phyloP scores from a whole-genome alignment of 2,113 vertebrate genomes.

The Clinocottus analis region DNA sequence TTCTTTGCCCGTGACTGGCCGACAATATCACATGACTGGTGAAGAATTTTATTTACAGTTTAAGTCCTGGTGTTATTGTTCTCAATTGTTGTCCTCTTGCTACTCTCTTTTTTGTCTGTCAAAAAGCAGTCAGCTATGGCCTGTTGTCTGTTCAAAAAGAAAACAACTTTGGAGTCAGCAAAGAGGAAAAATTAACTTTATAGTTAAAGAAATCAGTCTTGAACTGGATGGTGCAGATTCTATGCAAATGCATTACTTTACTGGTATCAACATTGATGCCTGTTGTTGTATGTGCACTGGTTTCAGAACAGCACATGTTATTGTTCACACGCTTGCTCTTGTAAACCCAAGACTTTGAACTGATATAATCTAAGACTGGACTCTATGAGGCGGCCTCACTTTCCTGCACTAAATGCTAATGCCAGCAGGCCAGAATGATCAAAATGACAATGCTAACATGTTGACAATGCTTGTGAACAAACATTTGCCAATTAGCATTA shows the following conservation, averaged over 20 bases:
- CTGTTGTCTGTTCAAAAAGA: constrained; percentile 29
- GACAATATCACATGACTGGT: neutral
- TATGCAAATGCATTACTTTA: neutral
- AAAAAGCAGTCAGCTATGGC: neutral
- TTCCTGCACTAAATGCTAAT: neutral
- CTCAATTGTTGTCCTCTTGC: neutral
- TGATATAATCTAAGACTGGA: neutral
- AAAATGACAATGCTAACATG: neutral
- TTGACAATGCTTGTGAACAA: neutral
- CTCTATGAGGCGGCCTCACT: neutral
- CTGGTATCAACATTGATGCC: neutral
- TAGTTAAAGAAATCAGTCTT: neutral
- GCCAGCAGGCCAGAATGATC: neutral
- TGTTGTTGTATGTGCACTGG: neutral
- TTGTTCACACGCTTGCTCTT: neutral
- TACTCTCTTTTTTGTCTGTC: constrained; percentile 3
- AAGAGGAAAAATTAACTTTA: constrained; percentile 1
- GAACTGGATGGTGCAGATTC: neutral
- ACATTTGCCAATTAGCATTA: neutral
- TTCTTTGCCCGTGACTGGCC: neutral
- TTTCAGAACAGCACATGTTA: neutral
- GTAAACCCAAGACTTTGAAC: neutral
- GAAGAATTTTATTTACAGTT: neutral
- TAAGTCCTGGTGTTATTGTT: constrained; percentile 18
- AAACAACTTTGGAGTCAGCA: constrained; percentile 48